Percentiles rank a stretch among this genome's conserved stretches.
phyloP scores from a whole-genome alignment of 1,140 invertebrate genomes.

The Centruroides vittatus region DNA sequence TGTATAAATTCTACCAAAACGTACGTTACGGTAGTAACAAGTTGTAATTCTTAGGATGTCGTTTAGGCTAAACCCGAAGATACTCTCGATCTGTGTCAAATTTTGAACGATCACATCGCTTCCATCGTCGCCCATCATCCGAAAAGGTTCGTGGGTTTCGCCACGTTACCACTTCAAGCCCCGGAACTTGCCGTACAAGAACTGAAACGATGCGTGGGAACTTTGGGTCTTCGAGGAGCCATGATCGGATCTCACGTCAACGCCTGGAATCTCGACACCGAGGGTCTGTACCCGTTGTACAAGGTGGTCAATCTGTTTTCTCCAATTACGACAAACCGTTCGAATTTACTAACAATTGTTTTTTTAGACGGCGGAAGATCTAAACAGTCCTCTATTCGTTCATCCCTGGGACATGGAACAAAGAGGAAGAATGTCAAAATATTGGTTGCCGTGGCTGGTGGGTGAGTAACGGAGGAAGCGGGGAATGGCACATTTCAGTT shows the following conservation, averaged over 20 bases:
- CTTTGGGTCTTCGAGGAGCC: conserved; percentile 38
- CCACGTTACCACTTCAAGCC: conserved; percentile 43
- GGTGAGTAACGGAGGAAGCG: conserved; percentile 23
- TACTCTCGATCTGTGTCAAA: conserved; percentile 35
- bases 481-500: too few relatives aligned
- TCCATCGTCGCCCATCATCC: conserved; percentile 33
- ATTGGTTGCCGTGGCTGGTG: conserved; percentile 47
- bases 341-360: not conserved
- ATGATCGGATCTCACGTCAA: conserved; percentile 47
- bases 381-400: conserved; percentile 38
- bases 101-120: conserved; percentile 42
- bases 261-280: conserved; percentile 43
- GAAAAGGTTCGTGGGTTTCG: conserved; percentile 38
- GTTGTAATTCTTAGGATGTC: too few relatives aligned
- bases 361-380: conserved; percentile 36
- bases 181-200: conserved; percentile 39
- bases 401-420: conserved; percentile 47
- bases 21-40: too few relatives aligned
- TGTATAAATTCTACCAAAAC: too few relatives aligned
- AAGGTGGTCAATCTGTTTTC: conserved; percentile 27
- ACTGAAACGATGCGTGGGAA: conserved; percentile 34
- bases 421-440: conserved; percentile 38
- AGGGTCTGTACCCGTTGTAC: conserved; percentile 39
- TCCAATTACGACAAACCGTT: not conserved
- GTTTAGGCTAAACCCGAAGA: conserved; percentile 40